A percentile compares a stretch with the other conserved stretches of the same genome.
Conservation (phyloP, 2,888 invertebrate species). For the Caenorhabditis afra region DNA sequence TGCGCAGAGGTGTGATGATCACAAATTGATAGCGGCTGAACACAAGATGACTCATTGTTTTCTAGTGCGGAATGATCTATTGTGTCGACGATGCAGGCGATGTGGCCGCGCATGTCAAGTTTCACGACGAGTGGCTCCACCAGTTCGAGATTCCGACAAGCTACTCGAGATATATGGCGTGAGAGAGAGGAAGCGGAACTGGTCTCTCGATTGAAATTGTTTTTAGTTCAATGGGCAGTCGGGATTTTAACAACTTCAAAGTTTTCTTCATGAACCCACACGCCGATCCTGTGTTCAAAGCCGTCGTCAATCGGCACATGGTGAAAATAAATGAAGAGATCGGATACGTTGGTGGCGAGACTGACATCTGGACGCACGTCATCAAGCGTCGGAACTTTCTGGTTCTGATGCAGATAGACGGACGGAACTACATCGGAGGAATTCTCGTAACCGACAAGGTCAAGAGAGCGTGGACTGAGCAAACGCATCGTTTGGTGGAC, state of each 20-base stretch:
- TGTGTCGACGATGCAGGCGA: slow-evolving; percentile 39
- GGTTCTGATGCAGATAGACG: not conserved
- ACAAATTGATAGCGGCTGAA: not conserved
- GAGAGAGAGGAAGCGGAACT: not conserved
- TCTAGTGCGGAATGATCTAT: slow-evolving; percentile 52
- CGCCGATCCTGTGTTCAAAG: slow-evolving; percentile 9
- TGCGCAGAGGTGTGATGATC: slow-evolving; percentile 33
- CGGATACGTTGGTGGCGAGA: slow-evolving; percentile 10
- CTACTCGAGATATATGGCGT: not conserved
- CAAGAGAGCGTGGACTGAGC: slow-evolving; percentile 13
- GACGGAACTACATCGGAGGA: slow-evolving; percentile 26
- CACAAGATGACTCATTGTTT: not conserved
- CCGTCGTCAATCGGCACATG: slow-evolving; percentile 18
- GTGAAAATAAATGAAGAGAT: slow-evolving; percentile 27
- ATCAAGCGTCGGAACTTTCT: slow-evolving; percentile 20
- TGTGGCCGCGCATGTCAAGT: slow-evolving; percentile 20
- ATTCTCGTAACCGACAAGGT: slow-evolving; percentile 28
- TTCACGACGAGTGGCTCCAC: slow-evolving; percentile 7
- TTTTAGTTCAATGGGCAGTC: slow-evolving; percentile 17
- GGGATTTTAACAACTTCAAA: slow-evolving; percentile 3
- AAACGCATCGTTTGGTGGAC: not conserved
- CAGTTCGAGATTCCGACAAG: slow-evolving; percentile 16
- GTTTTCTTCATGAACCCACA: slow-evolving; percentile 12
- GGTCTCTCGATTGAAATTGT: not conserved
- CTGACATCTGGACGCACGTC: slow-evolving; percentile 13